Evolutionary conservation across 2,888 invertebrate species (phyloP).

Genomic region (Cosmorhoe ocellata): DNA sequence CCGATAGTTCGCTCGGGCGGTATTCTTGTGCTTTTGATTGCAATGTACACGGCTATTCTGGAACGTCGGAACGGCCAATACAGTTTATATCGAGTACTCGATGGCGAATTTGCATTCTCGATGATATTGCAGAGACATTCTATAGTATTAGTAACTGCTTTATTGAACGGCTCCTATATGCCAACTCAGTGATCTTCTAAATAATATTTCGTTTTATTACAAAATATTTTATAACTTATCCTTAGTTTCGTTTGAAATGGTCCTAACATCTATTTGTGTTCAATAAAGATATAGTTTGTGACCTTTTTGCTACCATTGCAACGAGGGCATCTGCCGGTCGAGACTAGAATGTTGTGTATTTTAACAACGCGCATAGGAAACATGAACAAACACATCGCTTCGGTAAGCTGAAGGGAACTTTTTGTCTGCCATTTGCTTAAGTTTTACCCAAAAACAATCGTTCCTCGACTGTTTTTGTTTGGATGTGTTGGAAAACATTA

Average conservation of each 20-base stretch:
- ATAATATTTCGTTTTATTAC: conserved; percentile 10
- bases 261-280: conserved; percentile 8
- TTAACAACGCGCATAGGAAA: conserved; percentile 31
- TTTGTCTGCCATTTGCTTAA: conserved; percentile 30
- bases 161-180: conserved; percentile 4
- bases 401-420: conserved; percentile 25
- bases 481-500: too few relatives aligned
- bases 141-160: conserved; percentile 7
- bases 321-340: too few relatives aligned
- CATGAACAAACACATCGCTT: conserved; percentile 25
- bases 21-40: conserved; percentile 25
- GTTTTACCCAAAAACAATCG: conserved; percentile 14
- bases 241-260: background rate
- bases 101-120: conserved; percentile 15
- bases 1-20: conserved; percentile 17
- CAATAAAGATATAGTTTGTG: conserved; percentile 2
- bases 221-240: too few relatives aligned
- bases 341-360: conserved; percentile 28
- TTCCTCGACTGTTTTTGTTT: too few relatives aligned
- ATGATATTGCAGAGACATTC: conserved; percentile 17
- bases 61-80: conserved; percentile 17
- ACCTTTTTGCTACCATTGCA: background rate
- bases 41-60: conserved; percentile 21
- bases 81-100: conserved; percentile 23
- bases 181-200: conserved; percentile 5